A percentile compares a stretch with the other conserved stretches of the same genome.
Conservation (phyloP, 2,113 vertebrate genomes). For the Alosa alosa region DNA sequence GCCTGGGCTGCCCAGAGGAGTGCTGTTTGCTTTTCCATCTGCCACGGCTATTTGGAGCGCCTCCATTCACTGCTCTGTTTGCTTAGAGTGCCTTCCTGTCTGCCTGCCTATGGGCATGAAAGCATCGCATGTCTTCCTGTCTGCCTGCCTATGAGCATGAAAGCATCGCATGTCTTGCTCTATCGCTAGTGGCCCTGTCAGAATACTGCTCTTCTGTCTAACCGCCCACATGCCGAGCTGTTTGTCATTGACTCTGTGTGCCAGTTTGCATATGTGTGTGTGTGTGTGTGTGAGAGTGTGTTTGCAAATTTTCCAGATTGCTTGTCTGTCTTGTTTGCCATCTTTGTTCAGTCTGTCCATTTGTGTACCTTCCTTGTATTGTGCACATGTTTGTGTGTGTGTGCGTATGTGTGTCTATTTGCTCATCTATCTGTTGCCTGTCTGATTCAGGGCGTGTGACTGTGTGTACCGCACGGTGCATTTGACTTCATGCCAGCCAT, state of each 20-base stretch:
- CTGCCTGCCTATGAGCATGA: background rate
- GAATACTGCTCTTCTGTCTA: background rate
- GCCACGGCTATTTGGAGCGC: background rate
- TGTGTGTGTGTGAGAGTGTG: background rate
- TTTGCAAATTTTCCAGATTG: background rate
- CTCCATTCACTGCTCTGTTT: background rate
- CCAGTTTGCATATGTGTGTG: constrained; percentile 2
- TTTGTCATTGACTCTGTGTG: background rate
- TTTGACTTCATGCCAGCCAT: no score
- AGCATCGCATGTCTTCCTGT: no score
- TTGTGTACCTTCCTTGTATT: background rate
- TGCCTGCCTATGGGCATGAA: background rate
- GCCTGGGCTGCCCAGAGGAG: background rate
- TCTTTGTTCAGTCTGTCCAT: constrained; percentile 5
- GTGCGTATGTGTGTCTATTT: background rate
- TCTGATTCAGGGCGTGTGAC: no score
- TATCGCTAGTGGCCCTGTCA: background rate
- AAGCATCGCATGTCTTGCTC: background rate
- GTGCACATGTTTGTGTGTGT: background rate
- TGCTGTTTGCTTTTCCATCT: background rate
- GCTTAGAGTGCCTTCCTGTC: background rate
- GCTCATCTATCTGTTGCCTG: background rate
- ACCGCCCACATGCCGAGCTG: background rate
- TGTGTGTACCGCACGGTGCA: no score
- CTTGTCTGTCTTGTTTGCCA: constrained; percentile 5